Evolutionary conservation across 2,113 vertebrate species (phyloP), one percentile per base, ranked within the genome.

Genomic region (Morphnarchus princeps): DNA sequence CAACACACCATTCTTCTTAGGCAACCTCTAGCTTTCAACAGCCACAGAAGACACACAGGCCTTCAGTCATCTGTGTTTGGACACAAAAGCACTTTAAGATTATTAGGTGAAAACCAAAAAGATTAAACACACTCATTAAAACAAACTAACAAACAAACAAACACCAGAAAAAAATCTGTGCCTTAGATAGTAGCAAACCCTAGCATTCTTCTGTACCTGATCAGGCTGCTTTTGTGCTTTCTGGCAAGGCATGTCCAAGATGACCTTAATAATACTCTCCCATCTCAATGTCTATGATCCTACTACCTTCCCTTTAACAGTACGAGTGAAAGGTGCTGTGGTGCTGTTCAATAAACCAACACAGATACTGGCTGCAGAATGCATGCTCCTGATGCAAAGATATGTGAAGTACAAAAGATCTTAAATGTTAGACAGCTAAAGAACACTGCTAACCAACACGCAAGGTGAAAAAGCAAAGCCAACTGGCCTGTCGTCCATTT

Each of bases 401-500:
- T n/a, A 25, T 2, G 9, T 12, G 45, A 95, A 45, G 25, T 43
- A 78, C 22, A 52, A 11, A 59, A 89, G 25, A 47, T 26, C 47
- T 76, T 61, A 40, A 55, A 50, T 22, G 45, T 42, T 16, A 70
- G 31, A 57, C 15, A 84, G 61, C 22, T 65, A 29, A 81, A 82
- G 38, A 82, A 63, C n/a, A 36, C 52, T 79, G 40, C 84, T 86
- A 79, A 95, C 65, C 8, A 20, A 89, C 15, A 76, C 54, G 25
- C 69, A 95, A 90, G 34, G 59, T 43, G 43, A 82, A 95, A 96
- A 94, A 89, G 34, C 71, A 57, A 95, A 90, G 82, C 87, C 62
- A 95, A 58, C 14, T 83, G 34, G 89, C 50, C 82, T 95, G 62
- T 86, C 76, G 50, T 72, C 32, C 32, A 36, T 65, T 88, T 94